These are phyloP conservation scores for Thecocarcelia acutangulata DNA, from an alignment of 2,888 invertebrate species.

Conservation along the genomic window DNA sequence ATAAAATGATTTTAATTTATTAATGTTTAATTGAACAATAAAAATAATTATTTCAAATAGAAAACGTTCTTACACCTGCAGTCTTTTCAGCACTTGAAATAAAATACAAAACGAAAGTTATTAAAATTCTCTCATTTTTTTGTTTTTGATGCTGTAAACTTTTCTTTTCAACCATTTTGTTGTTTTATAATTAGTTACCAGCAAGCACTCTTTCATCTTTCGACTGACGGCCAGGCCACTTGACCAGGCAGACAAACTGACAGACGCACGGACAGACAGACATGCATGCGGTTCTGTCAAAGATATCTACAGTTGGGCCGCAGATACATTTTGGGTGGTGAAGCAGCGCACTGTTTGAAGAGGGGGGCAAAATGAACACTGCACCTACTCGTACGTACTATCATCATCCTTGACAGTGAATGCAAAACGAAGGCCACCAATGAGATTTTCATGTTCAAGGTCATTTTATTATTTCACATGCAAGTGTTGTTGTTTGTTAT, in stretches of 20 bases:
- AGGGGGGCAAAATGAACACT: conserved; percentile 42
- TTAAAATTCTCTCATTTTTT: not conserved
- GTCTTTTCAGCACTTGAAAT: not conserved
- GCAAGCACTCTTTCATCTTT: not conserved
- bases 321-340: conserved; percentile 16
- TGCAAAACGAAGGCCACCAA: conserved; percentile 72
- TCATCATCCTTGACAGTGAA: conserved; percentile 70
- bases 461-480: conserved; percentile 68
- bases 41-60: no score
- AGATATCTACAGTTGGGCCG: not conserved
- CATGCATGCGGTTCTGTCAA: not conserved
- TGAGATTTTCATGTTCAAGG: conserved; percentile 75
- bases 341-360: not conserved
- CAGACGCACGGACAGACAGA: conserved; percentile 5
- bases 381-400: conserved; percentile 58
- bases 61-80: no score
- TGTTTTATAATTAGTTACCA: not conserved
- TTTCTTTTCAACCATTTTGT: not conserved
- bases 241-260: not conserved
- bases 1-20: not conserved
- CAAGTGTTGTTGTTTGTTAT: not conserved
- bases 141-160: not conserved
- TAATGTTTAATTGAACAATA: conserved; percentile 11
- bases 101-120: not conserved
- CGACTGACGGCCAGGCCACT: not conserved